Evolutionary conservation across 2,888 invertebrate species (phyloP).

Genomic region (Drosophila maculinotata): DNA sequence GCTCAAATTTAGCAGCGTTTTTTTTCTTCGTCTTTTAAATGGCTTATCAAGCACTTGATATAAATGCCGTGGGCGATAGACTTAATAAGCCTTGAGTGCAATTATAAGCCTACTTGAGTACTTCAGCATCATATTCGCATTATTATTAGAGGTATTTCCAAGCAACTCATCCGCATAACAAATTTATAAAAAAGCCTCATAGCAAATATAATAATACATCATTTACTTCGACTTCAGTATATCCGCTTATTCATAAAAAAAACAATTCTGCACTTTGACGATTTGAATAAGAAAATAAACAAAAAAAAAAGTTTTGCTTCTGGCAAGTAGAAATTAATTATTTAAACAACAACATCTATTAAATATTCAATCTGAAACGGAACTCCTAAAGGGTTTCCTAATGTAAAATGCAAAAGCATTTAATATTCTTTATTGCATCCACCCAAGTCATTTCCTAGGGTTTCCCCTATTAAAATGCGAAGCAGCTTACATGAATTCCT

Average conservation of each 20-base stretch:
- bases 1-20: conserved; percentile 16
- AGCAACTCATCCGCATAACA: too few relatives aligned
- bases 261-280: too few relatives aligned
- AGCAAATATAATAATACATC: too few relatives aligned
- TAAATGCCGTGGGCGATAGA: conserved; percentile 14
- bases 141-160: too few relatives aligned
- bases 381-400: conserved; percentile 1
- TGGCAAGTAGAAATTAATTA: too few relatives aligned
- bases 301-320: too few relatives aligned
- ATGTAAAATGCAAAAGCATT: conserved; percentile 5
- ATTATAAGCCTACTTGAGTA: neutral
- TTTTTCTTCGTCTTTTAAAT: conserved; percentile 23
- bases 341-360: conserved; percentile 6
- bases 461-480: neutral
- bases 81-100: conserved; percentile 6
- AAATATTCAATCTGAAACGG: neutral
- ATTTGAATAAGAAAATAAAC: too few relatives aligned
- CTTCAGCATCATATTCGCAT: neutral
- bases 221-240: too few relatives aligned
- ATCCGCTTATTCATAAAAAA: too few relatives aligned
- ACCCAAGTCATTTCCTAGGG: conserved; percentile 8
- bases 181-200: too few relatives aligned
- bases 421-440: neutral
- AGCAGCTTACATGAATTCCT: neutral
- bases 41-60: conserved; percentile 38